Percentiles rank a stretch among this genome's conserved stretches.
Evolutionary conservation across 2,797 vertebrate genomes (phyloP).

Genomic region (Prionace glauca): DNA sequence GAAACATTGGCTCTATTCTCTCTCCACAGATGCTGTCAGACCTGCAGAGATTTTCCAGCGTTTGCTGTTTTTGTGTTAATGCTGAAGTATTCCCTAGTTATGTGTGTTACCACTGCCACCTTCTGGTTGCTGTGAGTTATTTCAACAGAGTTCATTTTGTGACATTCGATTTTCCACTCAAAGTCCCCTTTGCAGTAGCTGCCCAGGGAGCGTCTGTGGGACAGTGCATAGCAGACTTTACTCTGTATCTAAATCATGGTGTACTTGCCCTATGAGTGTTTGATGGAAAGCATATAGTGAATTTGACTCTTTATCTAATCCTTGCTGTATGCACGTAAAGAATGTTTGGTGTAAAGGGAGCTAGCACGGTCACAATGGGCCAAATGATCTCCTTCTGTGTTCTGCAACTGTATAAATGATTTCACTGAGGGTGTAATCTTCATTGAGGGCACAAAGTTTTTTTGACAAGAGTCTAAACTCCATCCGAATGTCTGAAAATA

Average conservation of each 20-base stretch:
- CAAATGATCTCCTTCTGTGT: neutral
- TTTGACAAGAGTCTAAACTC: neutral
- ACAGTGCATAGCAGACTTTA: neutral
- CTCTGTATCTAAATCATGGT: neutral
- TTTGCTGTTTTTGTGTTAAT: too few relatives aligned
- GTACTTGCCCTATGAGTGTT: neutral
- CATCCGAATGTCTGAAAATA: neutral
- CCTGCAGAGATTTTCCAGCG: too few relatives aligned
- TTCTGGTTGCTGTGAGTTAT: neutral
- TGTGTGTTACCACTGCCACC: constrained; percentile 13
- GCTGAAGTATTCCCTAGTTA: neutral
- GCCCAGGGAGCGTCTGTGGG: neutral
- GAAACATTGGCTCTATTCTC: too few relatives aligned
- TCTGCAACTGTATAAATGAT: neutral
- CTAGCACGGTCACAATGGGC: neutral
- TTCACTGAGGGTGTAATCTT: neutral
- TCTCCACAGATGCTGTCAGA: too few relatives aligned
- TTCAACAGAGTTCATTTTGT: neutral
- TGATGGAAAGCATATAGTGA: neutral
- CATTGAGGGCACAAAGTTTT: neutral
- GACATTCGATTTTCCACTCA: neutral
- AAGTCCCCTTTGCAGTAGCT: neutral
- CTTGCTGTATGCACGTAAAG: neutral
- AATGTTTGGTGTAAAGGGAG: neutral
- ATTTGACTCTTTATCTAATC: neutral